A percentile compares a stretch with the other conserved stretches of the same genome.
phyloP scores from a whole-genome alignment of 2,797 vertebrate genomes.

The Scolopax rusticola region DNA sequence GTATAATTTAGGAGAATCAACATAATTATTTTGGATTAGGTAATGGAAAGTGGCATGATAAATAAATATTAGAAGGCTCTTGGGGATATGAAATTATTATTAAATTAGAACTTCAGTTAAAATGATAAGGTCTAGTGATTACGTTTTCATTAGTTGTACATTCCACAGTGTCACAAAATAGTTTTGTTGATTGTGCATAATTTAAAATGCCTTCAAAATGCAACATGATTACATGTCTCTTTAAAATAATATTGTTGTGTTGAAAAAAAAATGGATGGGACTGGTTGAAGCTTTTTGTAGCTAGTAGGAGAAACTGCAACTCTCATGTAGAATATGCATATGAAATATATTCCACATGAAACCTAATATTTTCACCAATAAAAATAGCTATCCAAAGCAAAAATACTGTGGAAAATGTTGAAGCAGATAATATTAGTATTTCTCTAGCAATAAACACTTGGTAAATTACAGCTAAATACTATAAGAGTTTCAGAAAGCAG shows the following conservation, averaged over 20 bases:
- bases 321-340: not conserved
- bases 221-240: not conserved
- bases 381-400: not conserved
- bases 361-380: not conserved
- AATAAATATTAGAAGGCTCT: constrained; percentile 48
- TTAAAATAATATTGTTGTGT: not conserved
- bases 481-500: not conserved
- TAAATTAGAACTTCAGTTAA: constrained; percentile 74
- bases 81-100: constrained; percentile 59
- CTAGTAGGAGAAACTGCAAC: not conserved
- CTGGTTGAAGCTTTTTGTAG: not conserved
- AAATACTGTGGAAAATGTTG: not conserved
- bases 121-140: constrained; percentile 65
- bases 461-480: not conserved
- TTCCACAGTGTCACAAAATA: constrained; percentile 46
- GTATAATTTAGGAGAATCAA: constrained; percentile 55
- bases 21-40: constrained; percentile 65
- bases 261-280: not conserved
- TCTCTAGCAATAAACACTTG: not conserved
- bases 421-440: not conserved
- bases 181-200: constrained; percentile 57
- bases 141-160: constrained; percentile 63
- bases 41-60: constrained; percentile 69
- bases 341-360: not conserved
- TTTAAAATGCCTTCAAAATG: constrained; percentile 44